Evolutionary conservation across 2,113 vertebrate species (phyloP).

Genomic region (Cebus imitator): DNA sequence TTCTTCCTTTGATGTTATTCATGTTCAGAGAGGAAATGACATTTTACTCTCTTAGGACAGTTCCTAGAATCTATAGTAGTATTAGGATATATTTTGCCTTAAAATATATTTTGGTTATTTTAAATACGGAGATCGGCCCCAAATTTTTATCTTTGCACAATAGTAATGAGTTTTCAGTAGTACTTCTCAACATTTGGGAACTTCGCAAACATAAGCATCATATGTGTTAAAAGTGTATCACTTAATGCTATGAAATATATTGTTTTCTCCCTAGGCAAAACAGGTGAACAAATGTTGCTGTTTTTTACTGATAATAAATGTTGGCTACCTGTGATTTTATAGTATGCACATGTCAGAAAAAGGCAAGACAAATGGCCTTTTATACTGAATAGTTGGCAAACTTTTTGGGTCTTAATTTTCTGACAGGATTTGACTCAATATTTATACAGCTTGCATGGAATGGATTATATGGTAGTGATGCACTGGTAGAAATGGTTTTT

Average conservation of each 20-base stretch:
- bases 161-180: not conserved
- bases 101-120: not conserved
- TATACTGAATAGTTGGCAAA: constrained; percentile 8
- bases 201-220: not conserved
- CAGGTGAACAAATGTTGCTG: constrained; percentile 38
- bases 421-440: constrained; percentile 66
- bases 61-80: not conserved
- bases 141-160: not conserved
- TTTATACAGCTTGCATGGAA: constrained; percentile 2
- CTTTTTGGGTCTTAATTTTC: constrained; percentile 67
- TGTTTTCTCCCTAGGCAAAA: constrained; percentile 50
- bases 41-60: not conserved
- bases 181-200: not conserved
- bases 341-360: constrained; percentile 65
- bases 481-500: constrained; percentile 45
- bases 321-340: constrained; percentile 71
- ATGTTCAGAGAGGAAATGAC: not conserved
- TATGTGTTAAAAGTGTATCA: not conserved
- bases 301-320: constrained; percentile 56
- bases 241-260: constrained; percentile 25
- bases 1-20: not conserved
- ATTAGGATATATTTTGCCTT: not conserved
- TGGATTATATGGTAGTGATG: constrained; percentile 24
- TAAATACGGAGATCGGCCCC: not conserved
- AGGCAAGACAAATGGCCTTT: constrained; percentile 64